Base-by-base conservation (phyloP, 2,113 vertebrate species). In the Pomatostomus ruficeps region DNA sequence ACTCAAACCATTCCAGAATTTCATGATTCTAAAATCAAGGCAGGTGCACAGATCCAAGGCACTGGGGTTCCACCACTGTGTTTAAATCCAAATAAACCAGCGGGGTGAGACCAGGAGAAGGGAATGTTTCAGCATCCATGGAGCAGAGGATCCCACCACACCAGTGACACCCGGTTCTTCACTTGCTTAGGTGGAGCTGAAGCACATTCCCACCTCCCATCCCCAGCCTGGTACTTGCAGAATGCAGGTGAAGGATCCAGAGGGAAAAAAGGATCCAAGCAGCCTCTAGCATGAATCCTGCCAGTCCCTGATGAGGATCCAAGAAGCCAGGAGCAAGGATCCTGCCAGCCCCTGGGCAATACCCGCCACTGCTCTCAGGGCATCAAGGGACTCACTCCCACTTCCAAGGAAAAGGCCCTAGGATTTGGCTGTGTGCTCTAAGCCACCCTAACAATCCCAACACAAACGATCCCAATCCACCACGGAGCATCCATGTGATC, bases 181-280 rank as follows among this genome's bases (percentile, higher is more conserved):
- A 33, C 14, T 46, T 2, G 3, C 11, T 40, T 22, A 21, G 23
- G 20, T 21, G 26, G 17, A 57, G 49, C 23, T 3, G 1, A 62
- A 67, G 19, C 12, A 19, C 9, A 40, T 9, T 51, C 31, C 26
- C 4, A 43, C 14, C 48, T 33, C 31, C 33, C 40, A 61, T 9
- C 9, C 35, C 36, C 62, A 80, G 20, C 17, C 24, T 22, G 21
- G 14, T 2, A 12, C 33, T 45, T 6, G 23, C 31, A 57, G 19
- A 76, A 88, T 0, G 1, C 1, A 1, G 25, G 9, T 0, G 1
- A 59, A 77, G 16, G 28, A 57, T 12, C 33, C 46, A 38, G 43
- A 84, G 11, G 42, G 54, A 40, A 45, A n/a, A 19, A 42, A 10
- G 12, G 57, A 66, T 42, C 20, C 2, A 0, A 49, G 31, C 18